These are phyloP conservation scores for Sebastolobus altivelis DNA, from an alignment of 2,797 vertebrate species.

Conservation along the genomic window DNA sequence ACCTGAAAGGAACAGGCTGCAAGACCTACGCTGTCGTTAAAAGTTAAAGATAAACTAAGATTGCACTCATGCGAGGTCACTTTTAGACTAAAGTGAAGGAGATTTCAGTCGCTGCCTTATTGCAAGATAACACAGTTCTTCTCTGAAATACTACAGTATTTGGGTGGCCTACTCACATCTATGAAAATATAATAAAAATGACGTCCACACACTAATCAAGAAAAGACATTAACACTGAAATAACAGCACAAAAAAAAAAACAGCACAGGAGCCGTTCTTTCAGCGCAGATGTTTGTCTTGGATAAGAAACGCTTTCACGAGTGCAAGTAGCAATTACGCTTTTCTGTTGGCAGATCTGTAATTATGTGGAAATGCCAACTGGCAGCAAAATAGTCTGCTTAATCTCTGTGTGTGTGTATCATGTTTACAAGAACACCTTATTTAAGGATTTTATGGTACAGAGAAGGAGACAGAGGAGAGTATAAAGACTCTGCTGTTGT, in stretches of 20 bases:
- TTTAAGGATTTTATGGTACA: slow-evolving; percentile 16
- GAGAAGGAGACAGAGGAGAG: background rate
- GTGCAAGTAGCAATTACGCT: slow-evolving; percentile 41
- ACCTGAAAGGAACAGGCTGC: background rate
- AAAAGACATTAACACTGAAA: background rate
- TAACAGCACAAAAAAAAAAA: background rate
- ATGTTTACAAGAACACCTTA: slow-evolving; percentile 26
- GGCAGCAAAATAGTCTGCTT: slow-evolving; percentile 24
- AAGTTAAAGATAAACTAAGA: background rate
- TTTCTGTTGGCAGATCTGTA: slow-evolving; percentile 45
- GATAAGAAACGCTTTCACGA: slow-evolving; percentile 38
- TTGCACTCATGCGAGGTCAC: background rate
- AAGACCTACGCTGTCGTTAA: background rate
- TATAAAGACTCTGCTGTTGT: background rate
- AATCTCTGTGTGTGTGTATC: slow-evolving; percentile 6
- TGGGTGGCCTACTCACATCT: background rate
- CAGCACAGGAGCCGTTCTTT: background rate
- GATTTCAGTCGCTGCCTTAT: background rate
- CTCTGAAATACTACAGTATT: slow-evolving; percentile 7
- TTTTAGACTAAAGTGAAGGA: background rate
- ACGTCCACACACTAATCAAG: background rate
- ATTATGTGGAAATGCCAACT: slow-evolving; percentile 54
- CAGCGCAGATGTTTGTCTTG: slow-evolving; percentile 29
- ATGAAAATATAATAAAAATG: slow-evolving; percentile 11
- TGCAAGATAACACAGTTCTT: background rate